phyloP scores from a whole-genome alignment of 2,888 invertebrate genomes.

The Acronicta psi region DNA sequence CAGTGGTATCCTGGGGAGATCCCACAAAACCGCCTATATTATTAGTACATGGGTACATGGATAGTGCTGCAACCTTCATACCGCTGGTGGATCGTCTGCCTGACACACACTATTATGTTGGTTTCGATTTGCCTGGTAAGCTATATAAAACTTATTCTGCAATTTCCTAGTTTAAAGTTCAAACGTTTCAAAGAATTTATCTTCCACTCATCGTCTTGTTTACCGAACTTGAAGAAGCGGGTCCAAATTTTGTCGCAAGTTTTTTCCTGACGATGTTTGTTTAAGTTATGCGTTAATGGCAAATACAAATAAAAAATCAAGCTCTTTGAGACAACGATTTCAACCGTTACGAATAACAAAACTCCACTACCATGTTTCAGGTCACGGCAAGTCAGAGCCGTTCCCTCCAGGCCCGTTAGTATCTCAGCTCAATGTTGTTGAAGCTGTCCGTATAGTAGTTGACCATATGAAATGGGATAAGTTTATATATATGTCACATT shows the following conservation, averaged over 20 bases:
- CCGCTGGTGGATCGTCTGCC: conserved; percentile 84
- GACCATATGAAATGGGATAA: conserved; percentile 66
- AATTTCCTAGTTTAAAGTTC: too few relatives aligned
- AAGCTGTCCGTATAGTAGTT: conserved; percentile 57
- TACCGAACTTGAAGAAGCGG: too few relatives aligned
- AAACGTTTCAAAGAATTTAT: too few relatives aligned
- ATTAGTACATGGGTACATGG: conserved; percentile 88
- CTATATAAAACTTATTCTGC: too few relatives aligned
- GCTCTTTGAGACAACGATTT: too few relatives aligned
- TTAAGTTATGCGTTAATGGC: too few relatives aligned
- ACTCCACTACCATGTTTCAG: conserved; percentile 47
- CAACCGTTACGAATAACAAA: background rate
- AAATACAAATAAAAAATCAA: too few relatives aligned
- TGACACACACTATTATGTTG: conserved; percentile 64
- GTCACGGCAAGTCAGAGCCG: conserved; percentile 88
- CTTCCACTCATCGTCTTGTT: too few relatives aligned
- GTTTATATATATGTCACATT: conserved; percentile 69
- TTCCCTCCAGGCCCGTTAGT: conserved; percentile 71
- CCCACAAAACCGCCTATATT: conserved; percentile 79
- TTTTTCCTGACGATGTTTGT: too few relatives aligned
- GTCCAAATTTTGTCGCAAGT: too few relatives aligned
- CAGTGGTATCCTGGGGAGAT: conserved; percentile 89
- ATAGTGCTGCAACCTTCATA: conserved; percentile 89
- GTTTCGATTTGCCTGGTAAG: conserved; percentile 84
- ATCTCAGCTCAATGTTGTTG: conserved; percentile 47